Conservation (phyloP, 2,113 vertebrate genomes). For the Brachionichthys hirsutus region DNA sequence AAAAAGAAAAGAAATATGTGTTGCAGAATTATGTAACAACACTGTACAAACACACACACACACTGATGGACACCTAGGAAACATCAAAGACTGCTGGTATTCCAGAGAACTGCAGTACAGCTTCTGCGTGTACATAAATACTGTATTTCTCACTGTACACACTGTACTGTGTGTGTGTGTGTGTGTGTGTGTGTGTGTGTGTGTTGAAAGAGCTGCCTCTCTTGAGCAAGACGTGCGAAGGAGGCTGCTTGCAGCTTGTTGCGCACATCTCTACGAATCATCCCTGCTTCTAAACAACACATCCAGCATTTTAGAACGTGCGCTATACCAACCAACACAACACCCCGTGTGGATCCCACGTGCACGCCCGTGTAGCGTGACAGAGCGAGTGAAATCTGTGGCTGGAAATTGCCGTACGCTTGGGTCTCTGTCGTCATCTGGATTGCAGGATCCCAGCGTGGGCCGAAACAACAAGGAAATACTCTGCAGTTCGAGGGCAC, state of each 20-base stretch:
- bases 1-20: conserved; percentile 20
- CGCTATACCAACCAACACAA: conserved; percentile 28
- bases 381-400: conserved; percentile 32
- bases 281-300: conserved; percentile 44
- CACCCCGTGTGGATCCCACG: conserved; percentile 7
- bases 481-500: conserved; percentile 58
- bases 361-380: neutral
- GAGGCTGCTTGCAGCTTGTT: conserved; percentile 36
- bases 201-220: conserved; percentile 30
- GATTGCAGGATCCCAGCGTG: conserved; percentile 67
- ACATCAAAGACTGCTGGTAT: conserved; percentile 11
- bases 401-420: conserved; percentile 45
- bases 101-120: neutral
- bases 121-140: neutral
- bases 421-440: conserved; percentile 57
- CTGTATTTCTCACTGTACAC: conserved; percentile 26
- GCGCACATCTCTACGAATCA: conserved; percentile 23
- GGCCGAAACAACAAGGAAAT: conserved; percentile 63
- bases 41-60: neutral
- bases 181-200: no score
- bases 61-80: conserved; percentile 9
- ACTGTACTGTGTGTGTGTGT: no score
- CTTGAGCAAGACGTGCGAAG: conserved; percentile 38
- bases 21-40: conserved; percentile 55
- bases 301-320: conserved; percentile 26